Base-by-base conservation (phyloP, 2,888 invertebrate species). In the Luperina testacea region DNA sequence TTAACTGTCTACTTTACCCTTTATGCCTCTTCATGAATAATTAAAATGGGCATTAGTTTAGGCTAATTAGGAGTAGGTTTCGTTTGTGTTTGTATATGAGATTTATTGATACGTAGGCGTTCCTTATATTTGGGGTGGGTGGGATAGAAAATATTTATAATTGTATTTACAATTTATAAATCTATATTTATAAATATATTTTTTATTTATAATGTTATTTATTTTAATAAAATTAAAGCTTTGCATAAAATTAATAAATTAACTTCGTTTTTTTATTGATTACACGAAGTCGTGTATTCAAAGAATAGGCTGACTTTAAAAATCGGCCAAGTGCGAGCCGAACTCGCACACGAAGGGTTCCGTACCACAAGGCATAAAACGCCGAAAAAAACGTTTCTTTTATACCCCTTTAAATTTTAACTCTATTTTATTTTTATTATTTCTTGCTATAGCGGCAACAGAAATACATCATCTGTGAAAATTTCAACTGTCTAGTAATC, bases 41-140 rank as follows among this genome's bases (percentile, higher is more conserved):
- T 89, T 81, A 73, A 84, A 89, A 76, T 42, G 57, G 69, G 53
- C 64, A 80, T 88, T 84, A 86, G 87, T 79, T 80, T 75, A 51
- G 67, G 45, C 67, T 83, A 87, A 89, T 85, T 83, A 38, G 6
- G 38, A 38, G 38, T 38, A 81, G 64, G 42, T 81, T 82, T 72
- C 7, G 69, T 24, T 42, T 63, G 64, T 42, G 53, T 65, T 64
- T 63, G 42, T 80, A 81, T 67, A 42, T 13, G 27, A 65, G 70
- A 61, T 85, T 70, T 70, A 73, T 73, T 81, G n/a, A 53, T 77
- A 38, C 61, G 24, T 48, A 61, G 17, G n/a, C 15, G 32, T 53
- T n/a, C 8, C 7, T 53, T 61, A 51, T 32, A 24, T 59, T 27
- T 9, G 13, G 9, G 1, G 1, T 57, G 17, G 24, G 0, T 64